These are phyloP conservation scores for Thereva unica DNA, from an alignment of 2,888 invertebrate species.

Conservation along the genomic window DNA sequence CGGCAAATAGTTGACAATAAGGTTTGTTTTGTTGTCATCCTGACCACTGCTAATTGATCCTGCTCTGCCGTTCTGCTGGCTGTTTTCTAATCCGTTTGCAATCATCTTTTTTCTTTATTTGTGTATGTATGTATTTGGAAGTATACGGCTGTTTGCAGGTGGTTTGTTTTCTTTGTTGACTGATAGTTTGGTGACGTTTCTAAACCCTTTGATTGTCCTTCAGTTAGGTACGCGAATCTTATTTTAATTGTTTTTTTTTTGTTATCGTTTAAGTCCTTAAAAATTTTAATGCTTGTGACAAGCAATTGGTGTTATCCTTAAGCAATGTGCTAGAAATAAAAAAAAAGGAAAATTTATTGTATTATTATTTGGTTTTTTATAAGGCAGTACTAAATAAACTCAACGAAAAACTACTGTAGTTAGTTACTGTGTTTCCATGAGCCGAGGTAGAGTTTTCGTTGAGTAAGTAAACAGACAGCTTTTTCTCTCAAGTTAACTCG, in stretches of 20 bases:
- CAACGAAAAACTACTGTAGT: too few relatives aligned
- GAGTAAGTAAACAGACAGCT: too few relatives aligned
- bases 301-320: slow-evolving; percentile 26
- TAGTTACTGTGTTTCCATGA: too few relatives aligned
- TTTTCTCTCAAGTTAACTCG: too few relatives aligned
- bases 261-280: slow-evolving; percentile 23
- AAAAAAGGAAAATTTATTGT: background rate
- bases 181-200: slow-evolving; percentile 3
- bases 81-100: slow-evolving; percentile 48
- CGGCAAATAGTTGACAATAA: slow-evolving; percentile 92
- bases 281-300: slow-evolving; percentile 21
- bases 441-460: too few relatives aligned
- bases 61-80: slow-evolving; percentile 48
- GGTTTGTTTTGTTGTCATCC: slow-evolving; percentile 68
- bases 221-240: slow-evolving; percentile 29
- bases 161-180: background rate
- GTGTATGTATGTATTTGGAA: background rate
- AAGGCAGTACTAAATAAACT: too few relatives aligned
- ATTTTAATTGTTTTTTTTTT: slow-evolving; percentile 22
- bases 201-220: slow-evolving; percentile 32
- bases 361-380: background rate
- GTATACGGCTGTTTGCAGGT: slow-evolving; percentile 10
- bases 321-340: slow-evolving; percentile 23
- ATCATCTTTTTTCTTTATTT: slow-evolving; percentile 43
- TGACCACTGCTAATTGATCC: slow-evolving; percentile 48